Evolutionary conservation across 35 echinoderm and acorn worm species (phyloP), one percentile per base, ranked within the genome.

Genomic region (Ptychodera flava): DNA sequence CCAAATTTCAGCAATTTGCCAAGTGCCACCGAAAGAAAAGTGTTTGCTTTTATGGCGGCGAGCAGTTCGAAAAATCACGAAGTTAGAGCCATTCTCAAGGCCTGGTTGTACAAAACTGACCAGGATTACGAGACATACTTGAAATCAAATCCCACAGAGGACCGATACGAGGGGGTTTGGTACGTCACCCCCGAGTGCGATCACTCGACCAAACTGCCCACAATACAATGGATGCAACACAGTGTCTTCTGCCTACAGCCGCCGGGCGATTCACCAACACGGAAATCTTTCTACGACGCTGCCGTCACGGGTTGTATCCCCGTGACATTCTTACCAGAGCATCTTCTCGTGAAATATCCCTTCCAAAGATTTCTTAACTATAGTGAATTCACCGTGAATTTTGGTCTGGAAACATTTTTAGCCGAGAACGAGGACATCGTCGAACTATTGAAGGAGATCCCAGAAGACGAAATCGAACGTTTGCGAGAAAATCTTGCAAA

Each of bases 271-370:
- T 92, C 91, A 0, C 88, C 82, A 1, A 92, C 87, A 27, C 36
- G 91, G 79, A 92, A 92, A 37, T 92, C 91, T n/a, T 92, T 92
- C 81, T 92, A 85, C 37, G 91, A 92, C 45, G 81, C 91, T 0
- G 38, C 89, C 30, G 88, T 92, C 86, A 82, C 87, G 36, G 91
- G 91, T 29, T 92, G 91, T 77, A 92, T 92, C 31, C 91, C 91
- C 12, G 91, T 92, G 27, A 92, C 86, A 2, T 92, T 92, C 75
- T 78, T 36, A 85, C 87, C 91, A 28, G 85, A 91, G 77, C 78
- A 88, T 15, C 79, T 37, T 10, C 37, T 30, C 35, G 91, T 92
- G 1, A 85, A 34, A 31, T 92, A 92, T 36, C 91, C 91, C 15
- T 92, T 92, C 81, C 87, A 92, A 36, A 80, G 84, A 28, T 33